Base-by-base conservation (phyloP, 2,113 vertebrate genomes). In the Hemiscyllium ocellatum region DNA sequence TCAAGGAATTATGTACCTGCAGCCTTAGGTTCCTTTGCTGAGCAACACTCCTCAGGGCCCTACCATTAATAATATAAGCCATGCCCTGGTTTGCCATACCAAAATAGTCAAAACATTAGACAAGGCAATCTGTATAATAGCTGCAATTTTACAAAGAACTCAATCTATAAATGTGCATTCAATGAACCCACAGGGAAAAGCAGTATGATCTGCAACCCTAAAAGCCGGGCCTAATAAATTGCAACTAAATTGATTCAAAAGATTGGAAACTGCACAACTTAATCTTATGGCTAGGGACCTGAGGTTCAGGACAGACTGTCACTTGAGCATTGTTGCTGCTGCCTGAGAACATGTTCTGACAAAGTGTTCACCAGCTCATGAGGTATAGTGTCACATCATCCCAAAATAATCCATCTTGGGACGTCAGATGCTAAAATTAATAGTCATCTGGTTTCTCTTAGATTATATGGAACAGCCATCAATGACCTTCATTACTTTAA, bases 181-280 rank as follows among this genome's bases (percentile, higher is more conserved):
- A 90, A 90, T 61, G n/a, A 90, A 61, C n/a, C 87, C 52, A 90
- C 87, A 90, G 87, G 87, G 87, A 90, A 83, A 56, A 61, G 52
- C 29, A 65, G 24, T 33, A 61, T 29, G 61, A 89, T 29, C 17
- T 61, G 33, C 24, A 61, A 90, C 26, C 29, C 52, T 26, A 90
- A 90, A 90, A 33, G 87, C 87, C 26, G 33, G 87, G 29, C 50
- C 52, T 65, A 90, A 89, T 89, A 89, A 89, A 56, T 29, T 50
- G 52, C 13, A 22, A 89, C 86, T 89, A 47, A 47, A 47, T 47
- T 56, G 50, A 47, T 89, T 56, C 86, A 26, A 50, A 52, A 89
- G 47, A 29, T 50, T 89, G 86, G 86, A 50, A 52, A 89, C 50
- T 89, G 86, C 50, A 56, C 26, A 50, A 50, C 50, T 89, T 24